Conservation (phyloP, 2,113 vertebrate genomes). For the Hydropotes inermis region DNA sequence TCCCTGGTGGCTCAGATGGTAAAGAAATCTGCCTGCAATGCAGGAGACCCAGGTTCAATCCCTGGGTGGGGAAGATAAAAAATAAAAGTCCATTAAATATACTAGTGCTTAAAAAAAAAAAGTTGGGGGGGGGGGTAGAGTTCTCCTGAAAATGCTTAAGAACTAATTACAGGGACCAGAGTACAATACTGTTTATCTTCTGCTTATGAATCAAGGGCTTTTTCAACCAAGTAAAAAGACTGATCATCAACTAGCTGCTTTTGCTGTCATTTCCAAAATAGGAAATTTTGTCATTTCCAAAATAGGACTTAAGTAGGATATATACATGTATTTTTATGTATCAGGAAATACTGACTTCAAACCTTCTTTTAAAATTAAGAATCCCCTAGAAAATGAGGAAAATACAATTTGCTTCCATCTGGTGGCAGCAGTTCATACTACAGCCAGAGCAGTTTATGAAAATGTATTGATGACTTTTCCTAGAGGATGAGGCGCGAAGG, state of each 20-base stretch:
- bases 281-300: neutral
- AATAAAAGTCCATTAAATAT: neutral
- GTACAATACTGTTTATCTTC: neutral
- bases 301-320: neutral
- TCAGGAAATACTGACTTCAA: neutral
- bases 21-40: neutral
- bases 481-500: neutral
- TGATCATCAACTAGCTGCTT: neutral
- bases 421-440: slow-evolving; percentile 56
- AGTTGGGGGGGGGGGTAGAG: accelerated
- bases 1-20: neutral
- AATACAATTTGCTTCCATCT: slow-evolving; percentile 70
- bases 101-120: neutral
- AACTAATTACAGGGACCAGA: neutral
- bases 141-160: neutral
- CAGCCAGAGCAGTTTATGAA: neutral
- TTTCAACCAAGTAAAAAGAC: neutral
- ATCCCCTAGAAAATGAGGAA: neutral
- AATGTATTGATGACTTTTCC: neutral
- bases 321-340: neutral
- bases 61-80: neutral
- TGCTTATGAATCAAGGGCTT: neutral
- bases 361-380: neutral
- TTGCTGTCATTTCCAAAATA: neutral
- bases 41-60: neutral